Conservation (phyloP, 2,113 vertebrate species). For the Catharus bicknelli region DNA sequence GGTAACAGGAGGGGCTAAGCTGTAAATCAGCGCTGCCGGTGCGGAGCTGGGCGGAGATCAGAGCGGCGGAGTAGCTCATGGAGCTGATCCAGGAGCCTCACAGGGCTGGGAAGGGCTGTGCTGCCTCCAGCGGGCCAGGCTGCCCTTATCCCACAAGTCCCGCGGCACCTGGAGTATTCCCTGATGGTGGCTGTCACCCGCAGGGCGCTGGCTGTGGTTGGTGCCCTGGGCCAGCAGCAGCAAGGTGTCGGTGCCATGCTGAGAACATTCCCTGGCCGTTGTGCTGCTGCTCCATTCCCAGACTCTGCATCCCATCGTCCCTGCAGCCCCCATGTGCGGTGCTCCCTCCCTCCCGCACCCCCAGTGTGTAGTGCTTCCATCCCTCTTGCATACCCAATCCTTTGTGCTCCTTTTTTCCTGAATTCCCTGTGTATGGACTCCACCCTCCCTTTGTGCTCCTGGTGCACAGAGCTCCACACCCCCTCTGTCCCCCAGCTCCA, state of each 20-base stretch:
- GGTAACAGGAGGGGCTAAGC: neutral
- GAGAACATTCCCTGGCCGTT: neutral
- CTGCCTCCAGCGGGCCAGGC: neutral
- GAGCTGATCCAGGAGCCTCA: neutral
- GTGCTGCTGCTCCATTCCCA: neutral
- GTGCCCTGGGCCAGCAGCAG: neutral
- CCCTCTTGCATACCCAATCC: neutral
- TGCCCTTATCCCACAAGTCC: fast-evolving
- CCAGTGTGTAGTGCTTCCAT: neutral
- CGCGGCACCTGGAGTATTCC: fast-evolving
- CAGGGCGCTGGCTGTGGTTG: neutral
- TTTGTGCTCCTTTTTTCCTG: neutral
- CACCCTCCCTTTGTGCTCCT: neutral
- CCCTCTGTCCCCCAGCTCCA: neutral
- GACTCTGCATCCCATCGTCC: neutral
- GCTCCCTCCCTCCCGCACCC: neutral
- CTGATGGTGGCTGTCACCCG: neutral
- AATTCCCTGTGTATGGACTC: fast-evolving
- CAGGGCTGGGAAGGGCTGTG: neutral
- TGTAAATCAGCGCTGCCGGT: neutral
- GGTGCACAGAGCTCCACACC: neutral
- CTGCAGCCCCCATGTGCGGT: fast-evolving
- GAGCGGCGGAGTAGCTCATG: neutral
- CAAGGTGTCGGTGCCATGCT: fast-evolving
- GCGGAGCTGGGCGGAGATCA: neutral